Evolutionary conservation across 2,113 vertebrate species (phyloP).

Genomic region (Sorex fumeus): DNA sequence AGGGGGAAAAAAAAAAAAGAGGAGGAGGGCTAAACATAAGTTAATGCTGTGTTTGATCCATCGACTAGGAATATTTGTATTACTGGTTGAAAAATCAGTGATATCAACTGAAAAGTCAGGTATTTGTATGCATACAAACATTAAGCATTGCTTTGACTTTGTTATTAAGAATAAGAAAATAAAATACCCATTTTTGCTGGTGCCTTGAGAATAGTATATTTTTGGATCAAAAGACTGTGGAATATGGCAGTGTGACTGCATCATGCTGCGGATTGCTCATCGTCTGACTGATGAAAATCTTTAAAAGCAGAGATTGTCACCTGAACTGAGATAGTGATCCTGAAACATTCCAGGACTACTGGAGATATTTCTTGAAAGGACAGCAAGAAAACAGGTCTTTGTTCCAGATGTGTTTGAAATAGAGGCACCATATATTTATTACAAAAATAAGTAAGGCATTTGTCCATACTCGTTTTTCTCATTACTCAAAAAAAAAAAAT

Average conservation of each 20-base stretch:
- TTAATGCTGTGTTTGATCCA: not conserved
- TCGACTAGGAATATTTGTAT: not conserved
- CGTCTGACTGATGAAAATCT: not conserved
- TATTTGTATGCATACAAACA: not conserved
- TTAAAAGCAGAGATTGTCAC: not conserved
- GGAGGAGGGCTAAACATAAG: too few species aligned
- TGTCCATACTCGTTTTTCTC: not conserved
- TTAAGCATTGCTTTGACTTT: not conserved
- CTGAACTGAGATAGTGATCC: not conserved
- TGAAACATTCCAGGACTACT: not conserved
- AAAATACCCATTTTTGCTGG: not conserved
- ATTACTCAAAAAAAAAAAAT: too few species aligned
- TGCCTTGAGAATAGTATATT: not conserved
- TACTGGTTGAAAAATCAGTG: not conserved
- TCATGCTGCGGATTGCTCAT: not conserved
- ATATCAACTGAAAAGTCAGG: too few species aligned
- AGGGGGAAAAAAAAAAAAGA: too few species aligned
- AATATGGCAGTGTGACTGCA: fast-evolving
- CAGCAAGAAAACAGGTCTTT: not conserved
- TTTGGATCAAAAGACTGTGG: not conserved
- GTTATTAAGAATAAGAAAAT: not conserved
- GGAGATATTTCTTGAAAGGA: not conserved
- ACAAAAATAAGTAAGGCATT: not conserved
- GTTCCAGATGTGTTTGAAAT: not conserved
- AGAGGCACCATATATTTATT: not conserved